Conservation (phyloP, 2,888 invertebrate species). For the Meganola albula region DNA sequence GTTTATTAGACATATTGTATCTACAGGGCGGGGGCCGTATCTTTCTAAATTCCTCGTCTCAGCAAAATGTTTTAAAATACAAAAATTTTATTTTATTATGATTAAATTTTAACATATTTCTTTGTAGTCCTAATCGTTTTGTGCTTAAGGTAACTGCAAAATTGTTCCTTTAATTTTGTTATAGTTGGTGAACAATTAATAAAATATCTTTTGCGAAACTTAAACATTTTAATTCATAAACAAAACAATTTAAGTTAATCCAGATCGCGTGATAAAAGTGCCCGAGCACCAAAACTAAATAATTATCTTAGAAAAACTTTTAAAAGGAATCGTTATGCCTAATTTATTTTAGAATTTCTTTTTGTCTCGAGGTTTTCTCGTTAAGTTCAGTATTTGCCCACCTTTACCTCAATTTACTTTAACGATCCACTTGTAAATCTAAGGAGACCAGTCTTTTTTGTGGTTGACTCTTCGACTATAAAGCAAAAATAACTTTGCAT, state of each 20-base stretch:
- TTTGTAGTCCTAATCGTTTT: neutral
- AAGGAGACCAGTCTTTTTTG: conserved; percentile 53
- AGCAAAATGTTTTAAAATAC: too few relatives aligned
- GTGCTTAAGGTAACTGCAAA: neutral
- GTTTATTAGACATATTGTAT: too few relatives aligned
- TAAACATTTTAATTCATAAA: too few relatives aligned
- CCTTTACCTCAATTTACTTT: conserved; percentile 64
- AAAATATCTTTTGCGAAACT: neutral
- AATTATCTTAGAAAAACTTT: conserved; percentile 16
- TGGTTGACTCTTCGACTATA: conserved; percentile 33
- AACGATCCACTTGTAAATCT: conserved; percentile 57
- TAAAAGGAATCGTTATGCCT: conserved; percentile 38
- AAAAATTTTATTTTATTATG: too few relatives aligned
- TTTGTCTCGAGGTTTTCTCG: conserved; percentile 31
- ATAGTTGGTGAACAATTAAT: neutral
- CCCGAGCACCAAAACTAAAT: conserved; percentile 10
- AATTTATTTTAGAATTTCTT: conserved; percentile 35
- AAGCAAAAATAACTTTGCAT: conserved; percentile 25
- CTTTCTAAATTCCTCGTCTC: too few relatives aligned
- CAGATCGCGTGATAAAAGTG: conserved; percentile 2
- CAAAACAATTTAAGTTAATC: too few relatives aligned
- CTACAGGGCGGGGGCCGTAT: too few relatives aligned
- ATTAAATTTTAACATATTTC: neutral
- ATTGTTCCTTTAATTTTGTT: neutral
- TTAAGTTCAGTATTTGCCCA: conserved; percentile 50